Percentiles rank a stretch among this genome's conserved stretches.
These are phyloP conservation scores for Syngnathus scovelli DNA, from an alignment of 2,113 vertebrate genomes.

Conservation along the genomic window DNA sequence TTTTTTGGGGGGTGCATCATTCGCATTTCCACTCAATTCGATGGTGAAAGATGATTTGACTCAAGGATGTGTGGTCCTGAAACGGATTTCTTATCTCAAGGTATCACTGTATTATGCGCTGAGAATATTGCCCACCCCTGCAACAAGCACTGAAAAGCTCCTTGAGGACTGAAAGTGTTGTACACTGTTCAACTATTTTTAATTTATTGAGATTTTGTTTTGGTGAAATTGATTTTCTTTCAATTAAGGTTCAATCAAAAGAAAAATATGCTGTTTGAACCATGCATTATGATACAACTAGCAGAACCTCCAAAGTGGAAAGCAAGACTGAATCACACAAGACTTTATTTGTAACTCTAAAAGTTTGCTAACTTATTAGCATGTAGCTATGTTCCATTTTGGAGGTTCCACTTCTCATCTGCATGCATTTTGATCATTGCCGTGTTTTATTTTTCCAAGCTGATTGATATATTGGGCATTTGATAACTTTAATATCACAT, in stretches of 20 bases:
- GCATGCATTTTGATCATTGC: background rate
- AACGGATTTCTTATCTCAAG: background rate
- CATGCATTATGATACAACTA: background rate
- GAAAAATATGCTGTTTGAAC: background rate
- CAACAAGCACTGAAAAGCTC: slow-evolving; percentile 33
- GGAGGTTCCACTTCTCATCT: background rate
- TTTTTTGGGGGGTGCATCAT: background rate
- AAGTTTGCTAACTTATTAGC: background rate
- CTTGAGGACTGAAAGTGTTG: slow-evolving; percentile 6
- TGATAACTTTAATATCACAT: background rate
- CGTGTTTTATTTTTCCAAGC: background rate
- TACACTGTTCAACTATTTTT: slow-evolving; percentile 13
- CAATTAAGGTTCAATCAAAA: background rate
- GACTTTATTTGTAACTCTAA: background rate
- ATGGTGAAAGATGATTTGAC: background rate
- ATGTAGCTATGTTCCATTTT: background rate
- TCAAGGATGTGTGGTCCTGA: background rate
- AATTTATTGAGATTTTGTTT: slow-evolving; percentile 21
- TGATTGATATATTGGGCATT: background rate
- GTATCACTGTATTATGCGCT: background rate
- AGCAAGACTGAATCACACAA: background rate
- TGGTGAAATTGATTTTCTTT: background rate
- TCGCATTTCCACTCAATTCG: background rate
- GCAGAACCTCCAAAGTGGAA: background rate
- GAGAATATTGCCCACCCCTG: slow-evolving; percentile 25